These are phyloP conservation scores for Tenthredo amoena DNA, from an alignment of 2,888 invertebrate genomes.

Conservation along the genomic window DNA sequence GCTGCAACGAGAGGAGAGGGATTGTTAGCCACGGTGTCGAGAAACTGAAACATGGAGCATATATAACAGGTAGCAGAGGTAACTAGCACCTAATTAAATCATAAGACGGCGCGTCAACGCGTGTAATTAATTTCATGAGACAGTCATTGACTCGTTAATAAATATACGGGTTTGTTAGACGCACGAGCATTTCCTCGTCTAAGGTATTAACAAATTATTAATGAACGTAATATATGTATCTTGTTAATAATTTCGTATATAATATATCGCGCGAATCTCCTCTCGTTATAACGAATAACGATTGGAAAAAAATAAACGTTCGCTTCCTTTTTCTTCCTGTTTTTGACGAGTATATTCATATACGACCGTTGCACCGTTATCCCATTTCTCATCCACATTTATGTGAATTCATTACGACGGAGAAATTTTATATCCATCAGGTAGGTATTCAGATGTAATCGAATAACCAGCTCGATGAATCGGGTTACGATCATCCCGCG, in stretches of 20 bases:
- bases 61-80: background rate
- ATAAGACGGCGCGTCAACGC: background rate
- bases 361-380: background rate
- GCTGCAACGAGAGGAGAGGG: background rate
- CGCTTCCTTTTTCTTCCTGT: background rate
- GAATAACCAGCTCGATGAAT: background rate
- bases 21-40: background rate
- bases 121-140: constrained; percentile 30
- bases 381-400: background rate
- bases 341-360: background rate
- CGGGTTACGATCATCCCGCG: background rate
- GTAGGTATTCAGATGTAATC: background rate
- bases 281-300: background rate
- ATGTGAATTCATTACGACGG: background rate
- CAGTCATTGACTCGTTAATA: background rate
- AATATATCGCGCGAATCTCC: background rate
- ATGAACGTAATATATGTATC: background rate
- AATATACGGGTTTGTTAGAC: background rate
- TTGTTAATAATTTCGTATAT: background rate
- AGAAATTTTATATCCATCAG: background rate
- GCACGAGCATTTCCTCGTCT: background rate
- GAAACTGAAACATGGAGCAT: background rate
- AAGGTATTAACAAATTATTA: background rate
- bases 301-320: background rate
- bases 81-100: constrained; percentile 23